A percentile compares a stretch with the other conserved stretches of the same genome.
These are phyloP conservation scores for Eudemis profundana DNA, from an alignment of 2,888 invertebrate species.

Conservation along the genomic window DNA sequence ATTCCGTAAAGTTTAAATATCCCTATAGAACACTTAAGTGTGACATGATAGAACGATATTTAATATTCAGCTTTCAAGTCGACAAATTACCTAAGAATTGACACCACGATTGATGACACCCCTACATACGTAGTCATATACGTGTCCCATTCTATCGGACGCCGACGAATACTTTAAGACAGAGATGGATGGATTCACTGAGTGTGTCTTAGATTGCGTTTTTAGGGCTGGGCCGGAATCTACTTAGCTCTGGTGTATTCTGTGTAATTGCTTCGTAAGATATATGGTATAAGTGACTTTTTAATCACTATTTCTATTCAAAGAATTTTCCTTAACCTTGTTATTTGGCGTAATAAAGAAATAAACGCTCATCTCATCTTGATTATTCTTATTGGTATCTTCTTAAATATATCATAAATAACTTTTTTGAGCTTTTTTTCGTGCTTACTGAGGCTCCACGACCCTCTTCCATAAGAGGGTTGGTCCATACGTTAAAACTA, in stretches of 20 bases:
- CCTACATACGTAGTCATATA: constrained; percentile 13
- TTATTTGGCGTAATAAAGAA: no score
- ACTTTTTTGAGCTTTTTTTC: no score
- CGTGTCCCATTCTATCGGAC: constrained; percentile 19
- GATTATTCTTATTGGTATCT: no score
- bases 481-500: no score
- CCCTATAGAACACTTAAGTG: background rate
- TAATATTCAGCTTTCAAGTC: constrained; percentile 30
- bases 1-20: background rate
- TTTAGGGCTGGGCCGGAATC: constrained; percentile 15
- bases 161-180: constrained; percentile 19
- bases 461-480: no score
- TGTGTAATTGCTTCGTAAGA: background rate
- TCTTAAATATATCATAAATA: no score
- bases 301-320: background rate
- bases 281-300: background rate
- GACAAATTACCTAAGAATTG: constrained; percentile 50
- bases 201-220: constrained; percentile 8
- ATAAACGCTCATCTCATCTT: no score
- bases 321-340: no score
- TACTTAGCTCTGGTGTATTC: background rate
- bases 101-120: constrained; percentile 57
- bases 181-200: constrained; percentile 22
- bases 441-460: no score
- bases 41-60: constrained; percentile 30